These are phyloP conservation scores for Sinocyclocheilus grahami DNA, from an alignment of 2,113 vertebrate species.

Conservation along the genomic window DNA sequence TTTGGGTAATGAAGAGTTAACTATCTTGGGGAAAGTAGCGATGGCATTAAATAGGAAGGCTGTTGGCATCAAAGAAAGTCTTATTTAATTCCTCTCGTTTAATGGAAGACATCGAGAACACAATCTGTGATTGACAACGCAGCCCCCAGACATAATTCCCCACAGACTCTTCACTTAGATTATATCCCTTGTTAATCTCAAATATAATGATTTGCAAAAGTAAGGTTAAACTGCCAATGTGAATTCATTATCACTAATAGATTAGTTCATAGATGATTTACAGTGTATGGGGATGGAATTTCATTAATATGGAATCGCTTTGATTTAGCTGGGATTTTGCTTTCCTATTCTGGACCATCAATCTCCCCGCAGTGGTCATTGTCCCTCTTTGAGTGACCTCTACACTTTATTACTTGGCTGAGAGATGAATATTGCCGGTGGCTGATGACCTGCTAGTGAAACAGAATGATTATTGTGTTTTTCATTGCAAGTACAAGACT, in stretches of 20 bases:
- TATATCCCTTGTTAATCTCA: constrained; percentile 80
- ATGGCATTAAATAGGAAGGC: constrained; percentile 72
- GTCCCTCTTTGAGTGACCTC: constrained; percentile 72
- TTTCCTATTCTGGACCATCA: constrained; percentile 66
- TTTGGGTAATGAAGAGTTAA: constrained; percentile 84
- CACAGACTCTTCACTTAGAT: constrained; percentile 76
- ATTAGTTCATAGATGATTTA: constrained; percentile 80
- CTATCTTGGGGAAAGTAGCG: constrained; percentile 75
- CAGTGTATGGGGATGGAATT: constrained; percentile 64
- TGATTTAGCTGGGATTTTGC: constrained; percentile 71
- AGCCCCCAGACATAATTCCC: constrained; percentile 75
- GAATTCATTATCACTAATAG: constrained; percentile 82
- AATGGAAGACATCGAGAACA: constrained; percentile 78
- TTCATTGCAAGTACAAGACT: constrained; percentile 66
- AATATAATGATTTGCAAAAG: constrained; percentile 83
- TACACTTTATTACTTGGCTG: constrained; percentile 61
- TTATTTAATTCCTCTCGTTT: constrained; percentile 79
- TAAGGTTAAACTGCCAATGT: constrained; percentile 81
- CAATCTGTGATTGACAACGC: constrained; percentile 80
- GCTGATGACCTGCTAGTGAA: constrained; percentile 60
- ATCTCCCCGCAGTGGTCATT: constrained; percentile 71
- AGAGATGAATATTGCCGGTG: constrained; percentile 68
- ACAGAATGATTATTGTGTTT: constrained; percentile 67
- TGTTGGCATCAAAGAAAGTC: constrained; percentile 72
- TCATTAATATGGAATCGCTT: constrained; percentile 75